A percentile compares a stretch with the other conserved stretches of the same genome.
Evolutionary conservation across 2,113 vertebrate genomes (phyloP).

Genomic region (Megaleporinus macrocephalus): DNA sequence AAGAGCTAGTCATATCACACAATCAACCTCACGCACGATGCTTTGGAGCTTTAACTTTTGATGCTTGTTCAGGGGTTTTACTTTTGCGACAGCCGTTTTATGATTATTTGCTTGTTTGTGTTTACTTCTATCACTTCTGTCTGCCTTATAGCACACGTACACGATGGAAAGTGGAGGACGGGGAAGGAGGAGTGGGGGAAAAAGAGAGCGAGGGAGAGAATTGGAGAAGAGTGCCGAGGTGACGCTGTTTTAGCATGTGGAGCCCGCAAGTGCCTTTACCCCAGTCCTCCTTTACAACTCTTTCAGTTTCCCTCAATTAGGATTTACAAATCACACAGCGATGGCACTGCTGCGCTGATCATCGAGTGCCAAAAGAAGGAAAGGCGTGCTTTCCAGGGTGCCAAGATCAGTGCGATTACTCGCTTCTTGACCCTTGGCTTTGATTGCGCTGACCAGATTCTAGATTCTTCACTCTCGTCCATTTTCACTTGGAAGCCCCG

Average conservation of each 20-base stretch:
- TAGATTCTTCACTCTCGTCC: neutral
- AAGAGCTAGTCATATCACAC: conserved; percentile 36
- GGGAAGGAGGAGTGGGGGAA: conserved; percentile 7
- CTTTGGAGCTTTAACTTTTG: conserved; percentile 56
- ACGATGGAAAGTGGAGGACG: conserved; percentile 11
- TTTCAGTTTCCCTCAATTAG: neutral
- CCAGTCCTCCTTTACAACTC: conserved; percentile 49
- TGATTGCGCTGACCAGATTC: neutral
- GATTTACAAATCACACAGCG: neutral
- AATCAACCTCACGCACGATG: conserved; percentile 18
- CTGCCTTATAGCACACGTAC: conserved; percentile 60
- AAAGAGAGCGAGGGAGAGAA: conserved; percentile 58
- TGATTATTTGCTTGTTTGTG: conserved; percentile 36
- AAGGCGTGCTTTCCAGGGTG: neutral
- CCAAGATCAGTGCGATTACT: conserved; percentile 22
- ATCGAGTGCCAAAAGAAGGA: conserved; percentile 15
- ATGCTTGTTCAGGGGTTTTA: conserved; percentile 61
- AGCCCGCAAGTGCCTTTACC: conserved; percentile 90
- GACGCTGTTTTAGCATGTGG: conserved; percentile 72
- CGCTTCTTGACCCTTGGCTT: conserved; percentile 15
- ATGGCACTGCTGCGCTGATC: conserved; percentile 6
- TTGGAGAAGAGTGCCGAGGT: conserved; percentile 39
- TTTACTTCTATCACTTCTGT: conserved; percentile 39
- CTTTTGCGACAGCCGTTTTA: conserved; percentile 49
- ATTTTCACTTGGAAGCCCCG: neutral